Evolutionary conservation across 2,888 invertebrate species (phyloP), one percentile per base, ranked within the genome.

Genomic region (Thera obeliscata): DNA sequence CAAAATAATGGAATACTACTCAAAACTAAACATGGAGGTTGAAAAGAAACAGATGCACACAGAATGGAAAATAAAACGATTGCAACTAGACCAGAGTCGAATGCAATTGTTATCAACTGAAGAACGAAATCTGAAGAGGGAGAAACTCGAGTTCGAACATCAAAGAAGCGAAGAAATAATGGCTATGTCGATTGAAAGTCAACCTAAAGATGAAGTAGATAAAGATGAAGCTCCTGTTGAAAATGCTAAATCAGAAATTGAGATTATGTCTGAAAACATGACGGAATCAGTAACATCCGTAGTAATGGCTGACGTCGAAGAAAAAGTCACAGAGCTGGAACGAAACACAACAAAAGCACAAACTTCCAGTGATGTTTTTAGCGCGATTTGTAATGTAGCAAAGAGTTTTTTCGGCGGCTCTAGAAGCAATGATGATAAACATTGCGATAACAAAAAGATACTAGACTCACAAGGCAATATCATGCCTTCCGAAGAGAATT

Each of bases 1-100:
- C 66, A 94, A 94, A 83, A 93, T 95, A 75, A 91, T 95, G 78
- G 94, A 94, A 76, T 95, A 96, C 81, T 96, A 96, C 76, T 93
- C 95, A n/a, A 94, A 95, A 77, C 80, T 96, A 54, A 95, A 94
- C 49, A 93, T 94, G 81, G 94, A 94, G 76, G 94, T 95, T 0
- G 95, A 95, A 67, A 94, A 92, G 74, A 94, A 94, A 67, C 93
- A 93, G 69, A 81, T 93, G 49, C 94, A 94, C 72, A 93, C 94
- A 0, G 93, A 94, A 74, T 95, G 95, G 95, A 94, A 95, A 77
- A 91, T 93, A 57, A 94, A 91, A 85, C 86, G 91, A 9, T 79
- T 91, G 56, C 91, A 90, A 75, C 77, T 93, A 71, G 93, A 92
- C 67, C 89, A 93, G 71, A 88, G 86, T 72, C 80, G 91, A 71